Evolutionary conservation across 1,140 invertebrate genomes (phyloP), one percentile per base, ranked within the genome.

Genomic region (Rhagoletis pomonella): DNA sequence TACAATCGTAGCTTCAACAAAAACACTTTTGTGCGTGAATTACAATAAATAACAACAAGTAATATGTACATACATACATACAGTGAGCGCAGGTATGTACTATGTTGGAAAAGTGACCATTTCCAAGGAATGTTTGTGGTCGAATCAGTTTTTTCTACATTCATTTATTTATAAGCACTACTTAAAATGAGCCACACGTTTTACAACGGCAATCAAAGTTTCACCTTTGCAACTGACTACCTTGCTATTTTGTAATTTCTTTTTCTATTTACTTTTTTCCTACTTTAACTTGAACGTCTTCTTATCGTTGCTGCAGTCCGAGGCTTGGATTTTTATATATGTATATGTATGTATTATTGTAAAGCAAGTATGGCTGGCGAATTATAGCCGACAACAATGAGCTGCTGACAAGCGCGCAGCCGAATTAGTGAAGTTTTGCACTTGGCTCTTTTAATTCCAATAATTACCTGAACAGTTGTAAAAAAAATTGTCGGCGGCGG

Each of bases 171-270:
- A 73, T 14, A 44, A 81, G 10, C 9, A n/a, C 73, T 81, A 81
- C n/a, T 81, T 81, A 81, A 81, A 55, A 81, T 81, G 73, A 55
- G 73, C 73, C 73, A 55, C 47, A 55, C 73, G 73, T 81, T 55
- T 17, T 42, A 19, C 47, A 81, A 50, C 73, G 44, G 17, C n/a
- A 50, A 81, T 55, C 73, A 81, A 81, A 81, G 50, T 81, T 81
- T 81, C 73, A 81, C 73, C 47, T 55, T 81, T 81, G 17, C 44
- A 55, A 81, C 19, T 81, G 47, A 29, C 17, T 55, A 10, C 9
- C 50, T 55, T 81, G n/a, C 19, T 29, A 1, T 81, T 81, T 81
- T 81, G 4, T 73, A 73, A 42, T 81, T 55, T 81, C 44, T 81
- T 55, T 44, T 81, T 42, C 19, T 81, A 58, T 55, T 81, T 81